Evolutionary conservation across 2,113 vertebrate genomes (phyloP).

Genomic region (Rhinoptilus africanus): DNA sequence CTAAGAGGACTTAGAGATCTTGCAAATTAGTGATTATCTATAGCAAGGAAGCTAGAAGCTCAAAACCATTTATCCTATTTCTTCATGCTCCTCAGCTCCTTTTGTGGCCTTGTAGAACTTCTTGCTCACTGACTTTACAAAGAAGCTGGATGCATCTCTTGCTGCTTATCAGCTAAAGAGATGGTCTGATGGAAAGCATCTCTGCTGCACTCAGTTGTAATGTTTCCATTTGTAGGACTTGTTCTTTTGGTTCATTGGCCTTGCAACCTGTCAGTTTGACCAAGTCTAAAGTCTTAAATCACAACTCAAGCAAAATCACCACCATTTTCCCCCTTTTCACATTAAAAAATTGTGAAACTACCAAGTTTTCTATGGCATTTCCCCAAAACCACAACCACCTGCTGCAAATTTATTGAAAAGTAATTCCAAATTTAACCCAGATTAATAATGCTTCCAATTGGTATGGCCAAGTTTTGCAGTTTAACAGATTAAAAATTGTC

Average conservation of each 20-base stretch:
- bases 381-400: conserved; percentile 33
- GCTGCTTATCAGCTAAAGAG: not conserved
- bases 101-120: not conserved
- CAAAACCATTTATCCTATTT: not conserved
- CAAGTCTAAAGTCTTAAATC: not conserved
- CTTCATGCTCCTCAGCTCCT: not conserved
- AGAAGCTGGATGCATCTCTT: not conserved
- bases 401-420: conserved; percentile 24
- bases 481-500: not conserved
- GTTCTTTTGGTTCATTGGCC: not conserved
- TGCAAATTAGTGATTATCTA: not conserved
- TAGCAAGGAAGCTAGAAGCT: not conserved
- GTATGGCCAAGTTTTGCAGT: not conserved
- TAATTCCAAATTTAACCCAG: not conserved
- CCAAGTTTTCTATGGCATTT: conserved; percentile 9
- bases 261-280: not conserved
- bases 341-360: conserved; percentile 7
- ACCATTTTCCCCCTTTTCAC: not conserved
- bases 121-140: not conserved
- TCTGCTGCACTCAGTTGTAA: not conserved
- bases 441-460: not conserved
- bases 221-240: not conserved
- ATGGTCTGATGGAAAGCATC: not conserved
- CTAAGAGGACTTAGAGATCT: not conserved
- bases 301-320: not conserved